These are phyloP conservation scores for Aporophyla lueneburgensis DNA, from an alignment of 2,888 invertebrate species.

Conservation along the genomic window DNA sequence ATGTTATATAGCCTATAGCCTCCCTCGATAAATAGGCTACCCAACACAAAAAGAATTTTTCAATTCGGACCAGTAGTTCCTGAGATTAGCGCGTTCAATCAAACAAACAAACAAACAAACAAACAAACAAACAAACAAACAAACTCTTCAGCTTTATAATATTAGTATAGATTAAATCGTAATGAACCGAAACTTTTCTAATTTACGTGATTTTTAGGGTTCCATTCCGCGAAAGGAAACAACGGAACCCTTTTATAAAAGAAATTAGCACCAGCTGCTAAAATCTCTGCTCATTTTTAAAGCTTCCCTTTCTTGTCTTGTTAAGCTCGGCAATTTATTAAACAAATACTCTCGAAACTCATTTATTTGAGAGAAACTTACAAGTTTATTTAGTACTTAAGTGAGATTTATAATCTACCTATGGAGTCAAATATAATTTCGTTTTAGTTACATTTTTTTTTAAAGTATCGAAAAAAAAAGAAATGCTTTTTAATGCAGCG, in stretches of 20 bases:
- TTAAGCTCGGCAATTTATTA: not conserved
- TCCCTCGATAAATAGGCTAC: no score
- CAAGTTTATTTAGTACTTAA: not conserved
- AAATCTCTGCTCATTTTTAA: slow-evolving; percentile 12
- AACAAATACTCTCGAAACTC: not conserved
- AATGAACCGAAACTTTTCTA: not conserved
- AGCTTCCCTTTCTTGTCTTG: not conserved
- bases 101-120: no score
- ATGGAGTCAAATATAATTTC: not conserved
- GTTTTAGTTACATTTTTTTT: not conserved
- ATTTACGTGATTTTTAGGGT: not conserved
- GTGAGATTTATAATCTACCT: not conserved
- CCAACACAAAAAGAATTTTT: no score
- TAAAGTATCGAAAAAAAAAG: not conserved
- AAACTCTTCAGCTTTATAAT: no score
- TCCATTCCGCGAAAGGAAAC: not conserved
- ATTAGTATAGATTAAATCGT: no score
- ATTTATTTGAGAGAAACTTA: not conserved
- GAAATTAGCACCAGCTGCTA: not conserved
- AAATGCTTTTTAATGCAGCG: not conserved
- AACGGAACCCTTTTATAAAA: not conserved
- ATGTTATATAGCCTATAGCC: no score
- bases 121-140: no score
- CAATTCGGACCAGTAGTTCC: no score
- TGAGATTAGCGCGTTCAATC: no score